Evolutionary conservation across 2,113 vertebrate genomes (phyloP), one percentile per base, ranked within the genome.

Genomic region (Seriola rivoliana): DNA sequence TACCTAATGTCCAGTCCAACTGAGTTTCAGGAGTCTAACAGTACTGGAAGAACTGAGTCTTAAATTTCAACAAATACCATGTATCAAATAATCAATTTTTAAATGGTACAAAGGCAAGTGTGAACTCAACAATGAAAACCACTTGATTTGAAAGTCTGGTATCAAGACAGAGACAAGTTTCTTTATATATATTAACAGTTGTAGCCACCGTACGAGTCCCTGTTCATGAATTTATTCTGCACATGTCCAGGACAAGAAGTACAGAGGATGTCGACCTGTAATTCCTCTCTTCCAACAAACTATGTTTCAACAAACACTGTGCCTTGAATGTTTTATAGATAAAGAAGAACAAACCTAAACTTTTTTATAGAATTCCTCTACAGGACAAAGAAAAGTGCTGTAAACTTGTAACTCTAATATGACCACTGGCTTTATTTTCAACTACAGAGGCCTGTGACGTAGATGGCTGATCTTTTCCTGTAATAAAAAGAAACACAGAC

Each of bases 181-280:
- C 58, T 34, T 67, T 13, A 48, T 34, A 21, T 34, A 25, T 38
- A 63, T 36, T 62, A 14, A 14, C n/a, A 32, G 12, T 21, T 57
- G n/a, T 13, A 50, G 13, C 14, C 14, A 40, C 5, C 25, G 65
- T 52, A 52, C 40, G 38, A 38, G 12, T 78, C 57, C 42, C 16
- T 48, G 46, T 12, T 34, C 46, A 68, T 34, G 44, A 50, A 68
- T 68, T 32, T 32, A 67, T 66, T 67, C n/a, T 44, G 42, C 23
- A 12, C 65, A 25, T 19, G 23, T 46, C 50, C 19, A 52, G 17
- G 50, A 9, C 50, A 52, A 21, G 50, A 52, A 52, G 7, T 52
- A 19, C 19, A 21, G 50, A 21, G 14, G 32, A 14, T 19, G 17
- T 25, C n/a, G 9, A 69, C 60, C 32, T 46, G 36, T 21, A 8